These are phyloP conservation scores for Drosophila quinaria DNA, from an alignment of 2,888 invertebrate genomes.

Conservation along the genomic window DNA sequence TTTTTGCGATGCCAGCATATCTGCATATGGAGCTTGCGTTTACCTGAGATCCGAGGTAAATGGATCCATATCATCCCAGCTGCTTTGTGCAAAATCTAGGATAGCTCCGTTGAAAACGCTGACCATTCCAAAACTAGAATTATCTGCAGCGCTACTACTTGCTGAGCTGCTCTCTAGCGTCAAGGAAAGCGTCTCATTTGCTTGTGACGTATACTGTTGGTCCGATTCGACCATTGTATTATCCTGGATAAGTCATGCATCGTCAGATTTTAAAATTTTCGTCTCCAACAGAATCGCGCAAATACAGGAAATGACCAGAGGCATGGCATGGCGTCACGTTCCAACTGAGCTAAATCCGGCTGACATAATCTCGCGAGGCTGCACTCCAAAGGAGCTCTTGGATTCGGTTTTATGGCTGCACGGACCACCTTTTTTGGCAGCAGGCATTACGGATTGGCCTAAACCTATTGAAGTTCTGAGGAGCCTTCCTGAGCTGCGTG, in stretches of 20 bases:
- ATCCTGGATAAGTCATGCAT: slow-evolving; percentile 16
- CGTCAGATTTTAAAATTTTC: slow-evolving; percentile 21
- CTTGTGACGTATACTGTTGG: background rate
- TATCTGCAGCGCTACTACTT: background rate
- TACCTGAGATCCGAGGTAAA: background rate
- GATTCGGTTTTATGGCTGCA: no score
- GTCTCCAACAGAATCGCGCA: slow-evolving; percentile 21
- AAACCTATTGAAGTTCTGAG: no score
- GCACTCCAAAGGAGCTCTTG: no score
- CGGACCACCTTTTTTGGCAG: no score
- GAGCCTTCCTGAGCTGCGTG: no score
- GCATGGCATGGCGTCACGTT: background rate
- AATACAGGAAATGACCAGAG: slow-evolving; percentile 14
- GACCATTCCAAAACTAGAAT: slow-evolving; percentile 8
- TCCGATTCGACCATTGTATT: slow-evolving; percentile 14
- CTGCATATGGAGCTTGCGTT: background rate
- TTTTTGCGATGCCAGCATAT: slow-evolving; percentile 2
- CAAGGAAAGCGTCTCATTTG: no score
- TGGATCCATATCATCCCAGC: background rate
- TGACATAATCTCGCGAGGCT: no score
- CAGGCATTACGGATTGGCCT: no score
- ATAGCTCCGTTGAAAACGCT: slow-evolving; percentile 1
- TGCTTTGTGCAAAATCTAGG: slow-evolving; percentile 2
- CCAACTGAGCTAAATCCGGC: no score
- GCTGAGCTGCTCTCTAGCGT: background rate